Evolutionary conservation across 2,888 invertebrate species (phyloP), one percentile per base, ranked within the genome.

Genomic region (Lepeophtheirus nordmannii): DNA sequence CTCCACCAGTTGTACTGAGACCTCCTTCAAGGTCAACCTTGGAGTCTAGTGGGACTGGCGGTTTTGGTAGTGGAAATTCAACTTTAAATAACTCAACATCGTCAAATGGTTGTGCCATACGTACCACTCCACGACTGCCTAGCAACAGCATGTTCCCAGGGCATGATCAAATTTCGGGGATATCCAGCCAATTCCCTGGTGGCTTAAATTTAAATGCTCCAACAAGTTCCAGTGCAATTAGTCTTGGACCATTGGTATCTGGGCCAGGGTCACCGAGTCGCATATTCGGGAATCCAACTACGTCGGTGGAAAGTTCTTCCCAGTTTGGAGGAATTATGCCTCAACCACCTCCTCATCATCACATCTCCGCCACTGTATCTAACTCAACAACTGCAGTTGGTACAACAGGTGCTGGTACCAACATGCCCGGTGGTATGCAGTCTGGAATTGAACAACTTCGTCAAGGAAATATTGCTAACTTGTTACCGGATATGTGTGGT

Each of bases 1-100:
- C 82, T 17, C 83, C 85, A 56, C 80, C 85, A 1, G 84, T 85
- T 65, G 85, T 88, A 39, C 77, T 86, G 67, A 80, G 89, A 67
- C 80, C 85, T 0, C 87, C 86, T 73, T 81, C 88, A 56, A 81
- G 82, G 2, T 40, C 46, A 10, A 38, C 60, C 59, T n/a, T 59
- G 67, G 11, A 67, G 40, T 40, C 60, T 41, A 23, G 40, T 41
- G 41, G 66, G 60, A 61, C 38, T 41, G 17, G 60, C 53, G 39
- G 60, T 61, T 23, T 22, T 40, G 12, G 22, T 40, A n/a, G n/a
- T n/a, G 53, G n/a, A 14, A 46, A 46, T 46, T 14, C 53, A 46
- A 14, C n/a, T 14, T n/a, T n/a, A 14, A 14, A 17, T n/a, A 46
- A 46, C 53, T 5, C 30, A 30, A 30, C 30, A 30, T 30, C 30